Conservation (phyloP, 2,888 invertebrate genomes). For the Selenia dentaria region DNA sequence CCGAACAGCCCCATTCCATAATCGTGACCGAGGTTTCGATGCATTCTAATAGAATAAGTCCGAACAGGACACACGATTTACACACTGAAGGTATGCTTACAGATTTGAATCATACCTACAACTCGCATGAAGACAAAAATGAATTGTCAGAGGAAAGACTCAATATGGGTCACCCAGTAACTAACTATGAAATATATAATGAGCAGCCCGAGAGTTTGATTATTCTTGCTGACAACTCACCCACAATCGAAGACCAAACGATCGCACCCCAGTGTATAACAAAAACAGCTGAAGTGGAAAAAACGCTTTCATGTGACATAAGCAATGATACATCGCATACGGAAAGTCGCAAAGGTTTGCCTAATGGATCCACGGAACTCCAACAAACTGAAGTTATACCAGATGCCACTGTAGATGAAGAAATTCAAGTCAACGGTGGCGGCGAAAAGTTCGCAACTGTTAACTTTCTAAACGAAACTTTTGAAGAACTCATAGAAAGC, state of each 20-base stretch:
- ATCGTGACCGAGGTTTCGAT: constrained; percentile 69
- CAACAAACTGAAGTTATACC: constrained; percentile 5
- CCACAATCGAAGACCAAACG: constrained; percentile 14
- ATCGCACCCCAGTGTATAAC: constrained; percentile 2
- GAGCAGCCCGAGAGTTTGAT: constrained; percentile 22
- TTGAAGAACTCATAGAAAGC: constrained; percentile 74
- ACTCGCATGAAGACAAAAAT: constrained; percentile 45
- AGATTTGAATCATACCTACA: constrained; percentile 50
- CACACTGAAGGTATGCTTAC: constrained; percentile 37
- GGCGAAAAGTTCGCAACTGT: constrained; percentile 71
- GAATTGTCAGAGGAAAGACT: constrained; percentile 23
- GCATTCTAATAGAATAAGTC: constrained; percentile 50
- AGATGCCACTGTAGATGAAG: not conserved
- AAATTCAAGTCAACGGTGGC: constrained; percentile 51
- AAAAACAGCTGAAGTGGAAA: constrained; percentile 10
- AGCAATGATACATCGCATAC: not conserved
- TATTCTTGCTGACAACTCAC: constrained; percentile 12
- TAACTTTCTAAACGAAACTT: constrained; percentile 67
- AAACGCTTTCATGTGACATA: constrained; percentile 3
- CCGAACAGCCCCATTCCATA: constrained; percentile 76
- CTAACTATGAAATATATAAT: constrained; percentile 33
- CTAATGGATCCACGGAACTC: constrained; percentile 31
- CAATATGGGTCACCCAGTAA: constrained; percentile 30
- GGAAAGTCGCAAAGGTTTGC: constrained; percentile 20
- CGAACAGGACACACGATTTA: constrained; percentile 53